phyloP scores from a whole-genome alignment of 2,113 vertebrate species.

The Hemiprocne comata region DNA sequence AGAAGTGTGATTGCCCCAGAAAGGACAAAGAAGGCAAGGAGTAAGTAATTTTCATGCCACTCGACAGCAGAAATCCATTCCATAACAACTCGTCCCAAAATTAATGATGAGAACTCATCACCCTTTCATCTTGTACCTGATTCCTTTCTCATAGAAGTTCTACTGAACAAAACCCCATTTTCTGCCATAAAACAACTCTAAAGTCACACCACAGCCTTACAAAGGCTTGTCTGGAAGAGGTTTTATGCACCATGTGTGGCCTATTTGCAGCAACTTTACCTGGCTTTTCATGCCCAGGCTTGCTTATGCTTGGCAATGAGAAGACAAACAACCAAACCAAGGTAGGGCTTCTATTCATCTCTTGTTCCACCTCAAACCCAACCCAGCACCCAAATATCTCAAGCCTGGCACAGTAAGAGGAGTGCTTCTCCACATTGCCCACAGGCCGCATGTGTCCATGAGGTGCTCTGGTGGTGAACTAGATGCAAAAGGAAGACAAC shows the following conservation, averaged over 20 bases:
- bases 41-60: neutral
- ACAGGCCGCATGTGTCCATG: rapidly evolving
- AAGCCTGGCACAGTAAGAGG: neutral
- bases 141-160: neutral
- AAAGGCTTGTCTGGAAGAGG: neutral
- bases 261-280: neutral
- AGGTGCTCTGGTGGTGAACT: neutral
- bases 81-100: neutral
- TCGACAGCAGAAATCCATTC: neutral
- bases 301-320: neutral
- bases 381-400: neutral
- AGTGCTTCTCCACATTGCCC: neutral
- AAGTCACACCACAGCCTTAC: neutral
- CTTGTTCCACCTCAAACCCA: neutral
- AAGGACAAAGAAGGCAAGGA: neutral
- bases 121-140: neutral
- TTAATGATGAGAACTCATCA: neutral
- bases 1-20: neutral
- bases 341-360: neutral
- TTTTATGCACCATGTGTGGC: neutral
- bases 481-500: neutral
- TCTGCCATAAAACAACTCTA: neutral
- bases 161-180: neutral
- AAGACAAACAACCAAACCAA: neutral
- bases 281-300: neutral